Evolutionary conservation across 2,797 vertebrate genomes (phyloP).

Genomic region (Pempheris klunzingeri): DNA sequence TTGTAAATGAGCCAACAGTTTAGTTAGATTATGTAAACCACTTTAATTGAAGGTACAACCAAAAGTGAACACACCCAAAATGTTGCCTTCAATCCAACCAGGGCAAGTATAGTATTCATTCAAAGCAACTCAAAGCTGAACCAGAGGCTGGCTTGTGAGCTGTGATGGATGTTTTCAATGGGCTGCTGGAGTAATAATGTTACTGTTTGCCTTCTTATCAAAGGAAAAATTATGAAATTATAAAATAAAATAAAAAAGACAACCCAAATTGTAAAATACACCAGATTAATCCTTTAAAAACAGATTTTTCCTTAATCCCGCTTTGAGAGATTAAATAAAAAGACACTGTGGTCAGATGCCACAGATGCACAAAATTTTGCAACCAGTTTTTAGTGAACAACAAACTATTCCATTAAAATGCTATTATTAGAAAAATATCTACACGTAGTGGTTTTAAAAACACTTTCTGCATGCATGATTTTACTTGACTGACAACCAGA

Average conservation of each 20-base stretch:
- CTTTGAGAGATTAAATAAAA: neutral
- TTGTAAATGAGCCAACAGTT: neutral
- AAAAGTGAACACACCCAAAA: neutral
- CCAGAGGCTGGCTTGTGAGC: neutral
- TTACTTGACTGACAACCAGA: neutral
- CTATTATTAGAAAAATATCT: neutral
- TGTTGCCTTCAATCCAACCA: neutral
- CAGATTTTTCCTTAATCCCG: neutral
- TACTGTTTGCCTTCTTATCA: no score
- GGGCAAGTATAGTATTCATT: neutral
- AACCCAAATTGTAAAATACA: no score
- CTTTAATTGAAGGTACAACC: conserved; percentile 1
- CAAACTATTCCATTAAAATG: neutral
- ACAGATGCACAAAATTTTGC: neutral
- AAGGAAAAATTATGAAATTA: no score
- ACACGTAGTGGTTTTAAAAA: neutral
- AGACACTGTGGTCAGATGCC: neutral
- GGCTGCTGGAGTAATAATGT: no score
- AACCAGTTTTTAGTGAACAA: neutral
- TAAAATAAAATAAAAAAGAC: no score
- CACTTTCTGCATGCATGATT: neutral
- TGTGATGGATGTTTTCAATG: neutral
- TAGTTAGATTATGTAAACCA: neutral
- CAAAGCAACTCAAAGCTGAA: neutral
- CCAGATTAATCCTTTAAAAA: no score